Evolutionary conservation across 2,888 invertebrate species (phyloP).

Genomic region (Drosophila phalerata): DNA sequence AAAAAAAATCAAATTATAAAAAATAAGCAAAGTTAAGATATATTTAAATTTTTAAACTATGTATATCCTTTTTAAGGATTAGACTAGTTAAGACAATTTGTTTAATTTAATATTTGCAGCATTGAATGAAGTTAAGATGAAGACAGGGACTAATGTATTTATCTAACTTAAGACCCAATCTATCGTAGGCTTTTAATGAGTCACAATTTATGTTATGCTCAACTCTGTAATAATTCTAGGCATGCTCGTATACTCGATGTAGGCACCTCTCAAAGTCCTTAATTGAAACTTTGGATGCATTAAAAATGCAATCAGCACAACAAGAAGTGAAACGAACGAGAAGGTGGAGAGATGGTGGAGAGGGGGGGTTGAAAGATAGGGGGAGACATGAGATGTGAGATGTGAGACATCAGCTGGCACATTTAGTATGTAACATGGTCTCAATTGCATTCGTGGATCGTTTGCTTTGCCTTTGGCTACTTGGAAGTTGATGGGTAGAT

Average conservation of each 20-base stretch:
- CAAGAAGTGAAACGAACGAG: constrained; percentile 39
- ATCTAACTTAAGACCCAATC: too few relatives aligned
- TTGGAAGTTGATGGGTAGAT: constrained; percentile 37
- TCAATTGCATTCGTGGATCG: constrained; percentile 66
- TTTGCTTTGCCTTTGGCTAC: constrained; percentile 45
- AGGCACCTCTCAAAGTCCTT: constrained; percentile 32
- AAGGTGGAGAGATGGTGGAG: too few relatives aligned
- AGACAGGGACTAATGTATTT: background rate
- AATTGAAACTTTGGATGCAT: constrained; percentile 76
- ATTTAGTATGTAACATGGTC: constrained; percentile 43
- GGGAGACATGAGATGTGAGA: background rate
- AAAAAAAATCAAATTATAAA: too few relatives aligned
- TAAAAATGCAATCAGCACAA: constrained; percentile 78
- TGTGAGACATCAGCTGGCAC: constrained; percentile 34
- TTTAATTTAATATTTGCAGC: background rate
- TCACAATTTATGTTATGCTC: background rate
- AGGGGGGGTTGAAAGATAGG: background rate
- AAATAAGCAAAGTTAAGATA: background rate
- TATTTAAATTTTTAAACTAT: background rate
- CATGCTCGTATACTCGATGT: constrained; percentile 1
- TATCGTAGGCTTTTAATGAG: background rate
- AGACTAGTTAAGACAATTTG: background rate
- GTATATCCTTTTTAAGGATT: too few relatives aligned
- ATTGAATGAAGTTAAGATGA: too few relatives aligned
- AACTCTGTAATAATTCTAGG: constrained; percentile 4